Evolutionary conservation across 92 coral and sea anemone species (phyloP).

Genomic region (Bergia sp.): DNA sequence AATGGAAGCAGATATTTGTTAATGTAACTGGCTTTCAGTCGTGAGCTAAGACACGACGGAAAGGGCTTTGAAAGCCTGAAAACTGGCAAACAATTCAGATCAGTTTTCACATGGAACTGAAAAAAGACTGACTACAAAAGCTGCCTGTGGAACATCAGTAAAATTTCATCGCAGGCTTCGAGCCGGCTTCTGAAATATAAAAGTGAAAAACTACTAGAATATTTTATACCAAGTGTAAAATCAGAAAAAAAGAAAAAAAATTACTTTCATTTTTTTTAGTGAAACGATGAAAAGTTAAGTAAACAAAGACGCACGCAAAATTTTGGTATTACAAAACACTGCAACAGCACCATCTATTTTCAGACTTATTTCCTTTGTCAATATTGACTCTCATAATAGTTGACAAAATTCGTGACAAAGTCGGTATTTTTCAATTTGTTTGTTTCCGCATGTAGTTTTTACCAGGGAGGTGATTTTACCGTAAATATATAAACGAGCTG

Average conservation of each 20-base stretch:
- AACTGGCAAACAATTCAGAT: too few relatives aligned
- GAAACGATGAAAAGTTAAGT: background rate
- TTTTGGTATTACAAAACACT: background rate
- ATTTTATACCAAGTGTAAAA: too few relatives aligned
- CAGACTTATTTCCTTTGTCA: background rate
- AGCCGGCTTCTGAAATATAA: too few relatives aligned
- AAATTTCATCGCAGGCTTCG: too few relatives aligned
- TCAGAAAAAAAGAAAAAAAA: too few relatives aligned
- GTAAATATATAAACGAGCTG: background rate
- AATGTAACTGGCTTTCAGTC: background rate
- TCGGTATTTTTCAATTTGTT: slow-evolving; percentile 4
- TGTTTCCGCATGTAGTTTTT: slow-evolving; percentile 19
- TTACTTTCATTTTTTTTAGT: background rate
- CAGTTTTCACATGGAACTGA: background rate
- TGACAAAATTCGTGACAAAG: background rate
- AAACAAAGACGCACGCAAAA: background rate
- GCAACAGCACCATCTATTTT: background rate
- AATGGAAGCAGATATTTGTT: background rate
- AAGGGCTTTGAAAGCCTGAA: background rate
- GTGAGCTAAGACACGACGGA: background rate
- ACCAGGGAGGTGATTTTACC: background rate
- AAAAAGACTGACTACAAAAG: too few relatives aligned
- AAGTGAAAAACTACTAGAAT: too few relatives aligned
- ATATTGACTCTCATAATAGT: background rate
- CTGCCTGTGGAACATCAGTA: background rate